Conservation (phyloP, 2,113 vertebrate species). For the Mustela nigripes region DNA sequence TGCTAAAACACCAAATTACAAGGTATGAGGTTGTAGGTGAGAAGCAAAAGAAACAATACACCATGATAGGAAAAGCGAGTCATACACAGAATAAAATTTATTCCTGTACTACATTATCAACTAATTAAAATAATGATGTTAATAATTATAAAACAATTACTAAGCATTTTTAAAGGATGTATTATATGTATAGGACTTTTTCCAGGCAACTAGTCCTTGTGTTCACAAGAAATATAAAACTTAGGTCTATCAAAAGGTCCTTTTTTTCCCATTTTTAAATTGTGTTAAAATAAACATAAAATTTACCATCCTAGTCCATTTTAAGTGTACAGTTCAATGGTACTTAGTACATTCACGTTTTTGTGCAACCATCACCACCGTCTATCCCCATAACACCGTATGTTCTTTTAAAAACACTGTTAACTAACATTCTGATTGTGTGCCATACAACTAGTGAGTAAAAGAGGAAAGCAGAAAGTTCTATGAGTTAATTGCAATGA, state of each 20-base stretch:
- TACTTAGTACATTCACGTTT: neutral
- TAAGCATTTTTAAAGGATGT: slow-evolving; percentile 11
- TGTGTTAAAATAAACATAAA: slow-evolving; percentile 16
- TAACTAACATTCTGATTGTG: slow-evolving; percentile 20
- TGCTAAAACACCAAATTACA: neutral
- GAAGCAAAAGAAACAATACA: neutral
- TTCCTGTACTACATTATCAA: neutral
- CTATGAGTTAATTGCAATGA: neutral
- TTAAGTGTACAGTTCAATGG: neutral
- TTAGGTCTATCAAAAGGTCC: neutral
- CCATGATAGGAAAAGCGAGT: neutral
- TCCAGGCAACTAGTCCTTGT: neutral
- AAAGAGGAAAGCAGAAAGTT: slow-evolving; percentile 11
- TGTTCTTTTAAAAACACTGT: neutral
- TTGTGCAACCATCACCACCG: neutral
- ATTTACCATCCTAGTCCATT: neutral
- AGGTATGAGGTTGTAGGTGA: neutral
- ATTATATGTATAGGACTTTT: neutral
- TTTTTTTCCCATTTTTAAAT: neutral
- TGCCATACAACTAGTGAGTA: neutral
- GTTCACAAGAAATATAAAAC: slow-evolving; percentile 42
- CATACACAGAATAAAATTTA: neutral
- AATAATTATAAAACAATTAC: neutral
- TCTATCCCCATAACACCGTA: neutral
- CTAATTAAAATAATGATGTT: slow-evolving; percentile 12